phyloP scores from a whole-genome alignment of 1,140 invertebrate species.

The Bombus terrestris region DNA sequence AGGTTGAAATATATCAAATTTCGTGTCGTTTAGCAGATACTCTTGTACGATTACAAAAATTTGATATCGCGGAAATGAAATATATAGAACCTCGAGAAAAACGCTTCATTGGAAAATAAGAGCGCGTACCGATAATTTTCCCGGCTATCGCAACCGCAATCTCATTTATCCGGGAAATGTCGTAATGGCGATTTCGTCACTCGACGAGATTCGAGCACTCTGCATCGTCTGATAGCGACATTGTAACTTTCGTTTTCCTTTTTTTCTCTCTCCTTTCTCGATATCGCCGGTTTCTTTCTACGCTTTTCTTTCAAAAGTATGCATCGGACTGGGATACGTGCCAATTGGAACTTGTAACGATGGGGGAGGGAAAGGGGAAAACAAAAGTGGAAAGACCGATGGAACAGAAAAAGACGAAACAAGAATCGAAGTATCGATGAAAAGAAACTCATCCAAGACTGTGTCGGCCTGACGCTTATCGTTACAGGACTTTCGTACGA shows the following conservation, averaged over 20 bases:
- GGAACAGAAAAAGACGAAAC: too few relatives aligned
- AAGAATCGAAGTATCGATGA: not conserved
- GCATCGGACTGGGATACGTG: constrained; percentile 24
- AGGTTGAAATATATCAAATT: too few relatives aligned
- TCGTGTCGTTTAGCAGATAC: too few relatives aligned
- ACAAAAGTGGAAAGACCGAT: not conserved
- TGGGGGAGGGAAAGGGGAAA: not conserved
- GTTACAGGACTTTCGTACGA: not conserved
- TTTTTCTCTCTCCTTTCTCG: not conserved
- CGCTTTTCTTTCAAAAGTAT: not conserved
- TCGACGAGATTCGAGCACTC: not conserved
- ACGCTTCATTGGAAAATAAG: too few relatives aligned
- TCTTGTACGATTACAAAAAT: too few relatives aligned
- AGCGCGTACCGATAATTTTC: too few relatives aligned
- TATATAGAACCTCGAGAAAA: too few relatives aligned
- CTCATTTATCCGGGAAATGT: too few relatives aligned
- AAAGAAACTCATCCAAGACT: not conserved
- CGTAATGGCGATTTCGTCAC: too few relatives aligned
- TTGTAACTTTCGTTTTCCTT: not conserved
- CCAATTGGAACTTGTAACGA: constrained; percentile 20
- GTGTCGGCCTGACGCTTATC: not conserved
- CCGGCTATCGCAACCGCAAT: too few relatives aligned
- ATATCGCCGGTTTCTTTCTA: not conserved
- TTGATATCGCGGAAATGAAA: too few relatives aligned
- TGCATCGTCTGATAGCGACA: not conserved